phyloP scores from a whole-genome alignment of 2,888 invertebrate genomes.

The Stomorhina lunata region DNA sequence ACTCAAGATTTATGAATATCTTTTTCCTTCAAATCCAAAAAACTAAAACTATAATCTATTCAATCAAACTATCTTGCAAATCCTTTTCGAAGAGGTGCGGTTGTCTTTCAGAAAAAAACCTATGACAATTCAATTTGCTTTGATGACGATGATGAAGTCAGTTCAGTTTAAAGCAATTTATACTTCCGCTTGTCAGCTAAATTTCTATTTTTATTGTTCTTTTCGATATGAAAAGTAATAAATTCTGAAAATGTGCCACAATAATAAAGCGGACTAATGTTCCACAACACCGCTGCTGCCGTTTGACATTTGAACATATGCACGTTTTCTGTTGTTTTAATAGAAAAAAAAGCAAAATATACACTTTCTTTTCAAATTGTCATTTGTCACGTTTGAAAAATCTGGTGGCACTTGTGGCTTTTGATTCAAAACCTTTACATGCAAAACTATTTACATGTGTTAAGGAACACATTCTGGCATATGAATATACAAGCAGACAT shows the following conservation, averaged over 20 bases:
- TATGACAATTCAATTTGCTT: neutral
- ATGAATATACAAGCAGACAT: neutral
- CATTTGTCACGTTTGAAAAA: slow-evolving; percentile 47
- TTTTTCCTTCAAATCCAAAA: neutral
- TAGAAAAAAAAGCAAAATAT: no score
- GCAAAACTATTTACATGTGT: neutral
- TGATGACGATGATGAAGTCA: slow-evolving; percentile 5
- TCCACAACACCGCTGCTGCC: neutral
- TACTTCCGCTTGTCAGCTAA: neutral
- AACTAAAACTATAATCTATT: neutral
- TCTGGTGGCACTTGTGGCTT: slow-evolving; percentile 48
- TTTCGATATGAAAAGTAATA: slow-evolving; percentile 5
- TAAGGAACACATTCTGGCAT: no score
- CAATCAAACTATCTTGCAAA: neutral
- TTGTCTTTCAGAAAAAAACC: neutral
- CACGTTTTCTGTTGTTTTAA: no score
- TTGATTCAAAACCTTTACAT: slow-evolving; percentile 18
- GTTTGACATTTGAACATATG: no score
- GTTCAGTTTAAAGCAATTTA: neutral
- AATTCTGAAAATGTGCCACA: slow-evolving; percentile 30
- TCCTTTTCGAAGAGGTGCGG: neutral
- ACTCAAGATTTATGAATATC: neutral
- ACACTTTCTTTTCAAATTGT: slow-evolving; percentile 48
- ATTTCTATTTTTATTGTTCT: neutral
- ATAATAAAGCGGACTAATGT: slow-evolving; percentile 44